A percentile compares a stretch with the other conserved stretches of the same genome.
Evolutionary conservation across 1,140 invertebrate genomes (phyloP).

Genomic region (Metaphire vulgaris): DNA sequence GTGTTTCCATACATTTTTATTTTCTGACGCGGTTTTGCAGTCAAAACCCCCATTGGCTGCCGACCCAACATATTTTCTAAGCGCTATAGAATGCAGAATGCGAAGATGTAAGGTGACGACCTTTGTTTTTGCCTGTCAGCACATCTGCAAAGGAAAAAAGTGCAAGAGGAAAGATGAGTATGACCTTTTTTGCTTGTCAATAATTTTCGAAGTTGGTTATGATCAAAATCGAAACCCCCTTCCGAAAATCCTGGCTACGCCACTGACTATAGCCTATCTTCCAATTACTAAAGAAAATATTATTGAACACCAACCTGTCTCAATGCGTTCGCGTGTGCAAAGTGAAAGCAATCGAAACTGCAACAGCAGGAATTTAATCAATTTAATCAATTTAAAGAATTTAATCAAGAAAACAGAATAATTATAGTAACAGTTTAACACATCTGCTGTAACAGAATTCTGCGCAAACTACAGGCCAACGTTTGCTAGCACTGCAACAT

Average conservation of each 20-base stretch:
- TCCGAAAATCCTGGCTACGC: too few species aligned
- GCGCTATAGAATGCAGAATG: too few species aligned
- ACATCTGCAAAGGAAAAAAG: neutral
- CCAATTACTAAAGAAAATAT: too few species aligned
- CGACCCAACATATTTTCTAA: too few species aligned
- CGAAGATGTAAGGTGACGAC: too few species aligned
- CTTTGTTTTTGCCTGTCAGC: neutral
- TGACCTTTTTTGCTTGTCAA: neutral
- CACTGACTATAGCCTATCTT: too few species aligned
- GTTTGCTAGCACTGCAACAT: neutral
- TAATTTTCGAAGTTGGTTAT: neutral
- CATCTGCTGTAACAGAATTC: neutral
- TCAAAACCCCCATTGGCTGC: too few species aligned
- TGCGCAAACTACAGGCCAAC: neutral
- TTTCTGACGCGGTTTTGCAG: too few species aligned
- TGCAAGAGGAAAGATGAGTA: neutral
- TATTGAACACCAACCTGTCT: conserved; percentile 39
- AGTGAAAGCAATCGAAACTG: conserved; percentile 53
- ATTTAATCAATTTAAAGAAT: conserved; percentile 4
- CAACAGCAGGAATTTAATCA: conserved; percentile 30
- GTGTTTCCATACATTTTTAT: too few species aligned
- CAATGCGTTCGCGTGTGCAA: conserved; percentile 53
- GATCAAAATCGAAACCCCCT: neutral
- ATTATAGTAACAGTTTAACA: neutral
- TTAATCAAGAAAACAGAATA: neutral